These are phyloP conservation scores for Phyto melanocephala DNA, from an alignment of 2,888 invertebrate genomes.

Conservation along the genomic window DNA sequence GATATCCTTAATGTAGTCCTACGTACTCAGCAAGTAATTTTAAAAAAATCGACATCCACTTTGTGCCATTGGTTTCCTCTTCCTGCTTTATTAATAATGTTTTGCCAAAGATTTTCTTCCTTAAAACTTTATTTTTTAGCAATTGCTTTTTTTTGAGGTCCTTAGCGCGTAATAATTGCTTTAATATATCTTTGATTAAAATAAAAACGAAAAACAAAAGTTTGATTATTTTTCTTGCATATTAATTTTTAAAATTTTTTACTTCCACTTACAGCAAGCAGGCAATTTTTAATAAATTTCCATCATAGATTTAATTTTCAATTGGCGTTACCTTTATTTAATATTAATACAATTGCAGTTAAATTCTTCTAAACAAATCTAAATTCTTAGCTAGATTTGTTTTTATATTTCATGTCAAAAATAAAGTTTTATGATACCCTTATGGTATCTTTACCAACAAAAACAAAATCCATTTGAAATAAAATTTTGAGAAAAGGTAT, in stretches of 20 bases:
- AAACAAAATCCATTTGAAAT: not conserved
- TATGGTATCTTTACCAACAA: not conserved
- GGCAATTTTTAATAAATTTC: conserved; percentile 21
- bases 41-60: too few relatives aligned
- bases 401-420: conserved; percentile 51
- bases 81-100: not conserved
- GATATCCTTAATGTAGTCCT: too few relatives aligned
- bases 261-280: not conserved
- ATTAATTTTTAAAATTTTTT: not conserved
- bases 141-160: conserved; percentile 21
- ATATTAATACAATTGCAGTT: conserved; percentile 33
- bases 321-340: conserved; percentile 20
- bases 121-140: not conserved
- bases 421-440: conserved; percentile 52
- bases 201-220: not conserved
- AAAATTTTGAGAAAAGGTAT: not conserved
- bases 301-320: conserved; percentile 44
- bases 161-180: conserved; percentile 29
- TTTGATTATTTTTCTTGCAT: not conserved
- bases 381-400: conserved; percentile 56
- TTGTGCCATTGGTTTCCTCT: not conserved
- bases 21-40: too few relatives aligned
- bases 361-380: conserved; percentile 14
- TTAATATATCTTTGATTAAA: conserved; percentile 19
- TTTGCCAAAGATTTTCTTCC: not conserved